These are phyloP conservation scores for Neuroscelio doddi DNA, from an alignment of 2,888 invertebrate genomes.

Conservation along the genomic window DNA sequence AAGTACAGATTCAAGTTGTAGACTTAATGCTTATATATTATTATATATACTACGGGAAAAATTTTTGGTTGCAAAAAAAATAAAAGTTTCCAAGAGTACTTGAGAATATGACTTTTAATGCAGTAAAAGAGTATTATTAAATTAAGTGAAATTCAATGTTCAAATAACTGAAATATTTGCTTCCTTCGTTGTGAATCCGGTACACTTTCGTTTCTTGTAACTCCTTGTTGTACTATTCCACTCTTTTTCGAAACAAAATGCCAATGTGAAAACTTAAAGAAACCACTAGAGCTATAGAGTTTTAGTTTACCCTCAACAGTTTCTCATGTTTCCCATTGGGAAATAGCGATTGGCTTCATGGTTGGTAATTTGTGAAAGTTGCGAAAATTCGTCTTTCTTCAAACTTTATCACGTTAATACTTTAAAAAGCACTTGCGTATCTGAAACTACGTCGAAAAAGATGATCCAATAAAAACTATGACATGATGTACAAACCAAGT, in stretches of 20 bases:
- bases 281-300: slow-evolving; percentile 19
- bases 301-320: slow-evolving; percentile 25
- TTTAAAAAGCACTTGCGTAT: slow-evolving; percentile 37
- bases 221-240: slow-evolving; percentile 29
- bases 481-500: slow-evolving; percentile 31
- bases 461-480: slow-evolving; percentile 37
- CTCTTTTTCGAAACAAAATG: slow-evolving; percentile 35
- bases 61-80: too few relatives aligned
- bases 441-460: slow-evolving; percentile 41
- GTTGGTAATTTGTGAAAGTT: slow-evolving; percentile 40
- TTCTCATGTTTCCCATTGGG: slow-evolving; percentile 33
- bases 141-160: too few relatives aligned
- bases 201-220: slow-evolving; percentile 9
- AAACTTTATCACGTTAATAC: slow-evolving; percentile 30
- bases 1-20: too few relatives aligned
- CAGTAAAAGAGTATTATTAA: too few relatives aligned
- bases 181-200: too few relatives aligned
- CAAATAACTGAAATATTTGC: too few relatives aligned
- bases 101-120: too few relatives aligned
- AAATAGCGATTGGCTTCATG: slow-evolving; percentile 39
- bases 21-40: too few relatives aligned
- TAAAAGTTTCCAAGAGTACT: too few relatives aligned
- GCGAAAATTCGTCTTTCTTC: slow-evolving; percentile 25
- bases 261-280: slow-evolving; percentile 37
- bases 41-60: too few relatives aligned